Base-by-base conservation (phyloP, 2,113 vertebrate species). In the Erinaceus europaeus region DNA sequence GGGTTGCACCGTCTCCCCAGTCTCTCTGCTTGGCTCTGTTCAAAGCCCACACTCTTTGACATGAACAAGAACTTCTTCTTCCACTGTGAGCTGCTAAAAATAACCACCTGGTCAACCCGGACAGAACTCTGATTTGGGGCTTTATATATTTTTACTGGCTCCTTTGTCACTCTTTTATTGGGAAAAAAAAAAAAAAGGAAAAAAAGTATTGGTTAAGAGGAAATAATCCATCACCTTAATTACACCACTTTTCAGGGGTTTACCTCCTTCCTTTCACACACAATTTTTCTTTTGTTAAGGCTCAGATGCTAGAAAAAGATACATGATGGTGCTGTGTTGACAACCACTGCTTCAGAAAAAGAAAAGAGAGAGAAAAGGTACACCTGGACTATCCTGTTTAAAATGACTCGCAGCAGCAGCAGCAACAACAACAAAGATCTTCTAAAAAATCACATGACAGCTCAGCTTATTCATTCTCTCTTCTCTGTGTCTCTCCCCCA, bases 201-300 rank as follows among this genome's bases (percentile, higher is more conserved):
- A 69, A 72, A 82, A 86, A 95, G 74, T 88, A 93, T 90, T 27
- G 73, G 91, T 90, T 91, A 74, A 93, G 88, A 86, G 90, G 93
- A 93, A 96, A 96, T 88, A 94, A 94, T 94, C 59, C 74, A 96
- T 96, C 93, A 93, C 95, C 90, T 90, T 94, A 95, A 96, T 92
- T 89, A 93, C 53, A 81, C 87, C 84, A 94, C 89, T 94, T 95
- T 93, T 94, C 36, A n/a, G 57, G 73, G 93, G 79, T 71, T 42
- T 77, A 34, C 50, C 74, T 62, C 0, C 0, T 7, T 52, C 55
- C 53, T 32, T 48, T 73, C 61, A 57, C 34, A 48, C 27, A 38
- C 44, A 55, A 21, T 57, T 95, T 87, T 95, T 91, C 95, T 94
- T 93, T 96, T 92, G 88, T 89, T 88, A 84, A 84, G 79, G 59